A percentile compares a stretch with the other conserved stretches of the same genome.
These are phyloP conservation scores for Sisor rabdophorus DNA, from an alignment of 2,113 vertebrate genomes.

Conservation along the genomic window DNA sequence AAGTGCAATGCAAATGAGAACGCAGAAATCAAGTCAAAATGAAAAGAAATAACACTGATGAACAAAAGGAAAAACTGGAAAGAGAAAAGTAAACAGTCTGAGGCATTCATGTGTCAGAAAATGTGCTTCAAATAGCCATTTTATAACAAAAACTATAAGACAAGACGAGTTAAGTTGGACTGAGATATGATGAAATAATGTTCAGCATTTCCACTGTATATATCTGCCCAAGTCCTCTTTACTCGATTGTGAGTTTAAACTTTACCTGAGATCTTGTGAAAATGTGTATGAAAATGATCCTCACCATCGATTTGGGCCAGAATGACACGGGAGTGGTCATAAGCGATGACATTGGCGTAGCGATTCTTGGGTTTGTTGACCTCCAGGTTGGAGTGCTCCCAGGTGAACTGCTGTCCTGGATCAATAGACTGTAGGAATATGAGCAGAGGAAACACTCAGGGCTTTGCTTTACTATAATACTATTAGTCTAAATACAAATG, in stretches of 20 bases:
- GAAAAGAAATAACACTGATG: conserved; percentile 39
- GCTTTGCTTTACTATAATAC: conserved; percentile 21
- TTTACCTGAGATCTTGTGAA: not conserved
- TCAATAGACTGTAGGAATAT: conserved; percentile 83
- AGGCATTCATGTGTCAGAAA: not conserved
- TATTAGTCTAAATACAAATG: conserved; percentile 6
- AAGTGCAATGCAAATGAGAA: conserved; percentile 32
- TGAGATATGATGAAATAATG: not conserved
- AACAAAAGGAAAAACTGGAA: conserved; percentile 41
- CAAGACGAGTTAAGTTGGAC: not conserved
- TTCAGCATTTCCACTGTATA: not conserved
- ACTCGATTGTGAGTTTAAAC: not conserved
- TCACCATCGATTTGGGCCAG: conserved; percentile 92
- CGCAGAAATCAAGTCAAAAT: conserved; percentile 45
- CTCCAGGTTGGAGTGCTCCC: conserved; percentile 98
- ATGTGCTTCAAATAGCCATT: not conserved
- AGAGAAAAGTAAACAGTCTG: conserved; percentile 23
- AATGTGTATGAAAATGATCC: not conserved
- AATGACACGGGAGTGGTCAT: conserved; percentile 95
- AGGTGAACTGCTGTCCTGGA: conserved; percentile 98
- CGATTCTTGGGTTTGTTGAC: conserved; percentile 99
- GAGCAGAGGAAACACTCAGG: conserved; percentile 26
- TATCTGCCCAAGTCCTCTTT: not conserved
- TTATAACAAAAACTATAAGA: not conserved
- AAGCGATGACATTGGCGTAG: conserved; percentile 96